Conservation (phyloP, 2,888 invertebrate species). For the Drosophila lacicola region DNA sequence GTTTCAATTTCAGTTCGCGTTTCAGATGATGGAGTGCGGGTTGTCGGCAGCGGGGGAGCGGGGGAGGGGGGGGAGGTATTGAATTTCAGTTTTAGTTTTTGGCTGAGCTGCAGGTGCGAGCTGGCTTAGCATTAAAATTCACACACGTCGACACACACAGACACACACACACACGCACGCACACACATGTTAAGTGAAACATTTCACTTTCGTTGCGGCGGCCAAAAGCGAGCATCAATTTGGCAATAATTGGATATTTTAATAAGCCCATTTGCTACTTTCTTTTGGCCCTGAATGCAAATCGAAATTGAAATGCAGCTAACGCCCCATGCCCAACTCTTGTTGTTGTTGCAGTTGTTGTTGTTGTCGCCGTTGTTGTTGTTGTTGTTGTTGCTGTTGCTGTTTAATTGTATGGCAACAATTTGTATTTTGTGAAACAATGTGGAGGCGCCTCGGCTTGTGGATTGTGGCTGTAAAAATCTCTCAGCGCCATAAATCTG, state of each 20-base stretch:
- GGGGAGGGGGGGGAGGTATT: not conserved
- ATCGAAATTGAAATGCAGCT: slow-evolving; percentile 75
- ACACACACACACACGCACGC: slow-evolving; percentile 2
- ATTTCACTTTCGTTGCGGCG: slow-evolving; percentile 73
- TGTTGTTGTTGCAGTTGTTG: slow-evolving; percentile 3
- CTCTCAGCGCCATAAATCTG: slow-evolving; percentile 60
- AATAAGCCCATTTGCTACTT: slow-evolving; percentile 68
- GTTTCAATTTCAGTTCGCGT: slow-evolving; percentile 7
- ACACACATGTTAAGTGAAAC: slow-evolving; percentile 40
- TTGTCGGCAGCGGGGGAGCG: too few relatives aligned
- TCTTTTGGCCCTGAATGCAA: slow-evolving; percentile 77
- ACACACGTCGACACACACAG: slow-evolving; percentile 7
- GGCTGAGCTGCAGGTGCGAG: slow-evolving; percentile 13
- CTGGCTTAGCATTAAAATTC: slow-evolving; percentile 30
- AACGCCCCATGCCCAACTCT: slow-evolving; percentile 43
- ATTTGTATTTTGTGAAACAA: slow-evolving; percentile 51
- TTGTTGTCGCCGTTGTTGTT: slow-evolving; percentile 4
- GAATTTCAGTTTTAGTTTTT: slow-evolving; percentile 9
- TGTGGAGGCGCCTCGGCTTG: slow-evolving; percentile 39
- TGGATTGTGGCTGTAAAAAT: slow-evolving; percentile 19
- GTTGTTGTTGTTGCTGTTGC: slow-evolving; percentile 7
- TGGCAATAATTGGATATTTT: slow-evolving; percentile 76
- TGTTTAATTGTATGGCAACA: slow-evolving; percentile 53
- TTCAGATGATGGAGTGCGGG: not conserved
- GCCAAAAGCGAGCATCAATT: slow-evolving; percentile 64